Evolutionary conservation across 2,888 invertebrate species (phyloP).

Genomic region (Onthophagus sagittarius): DNA sequence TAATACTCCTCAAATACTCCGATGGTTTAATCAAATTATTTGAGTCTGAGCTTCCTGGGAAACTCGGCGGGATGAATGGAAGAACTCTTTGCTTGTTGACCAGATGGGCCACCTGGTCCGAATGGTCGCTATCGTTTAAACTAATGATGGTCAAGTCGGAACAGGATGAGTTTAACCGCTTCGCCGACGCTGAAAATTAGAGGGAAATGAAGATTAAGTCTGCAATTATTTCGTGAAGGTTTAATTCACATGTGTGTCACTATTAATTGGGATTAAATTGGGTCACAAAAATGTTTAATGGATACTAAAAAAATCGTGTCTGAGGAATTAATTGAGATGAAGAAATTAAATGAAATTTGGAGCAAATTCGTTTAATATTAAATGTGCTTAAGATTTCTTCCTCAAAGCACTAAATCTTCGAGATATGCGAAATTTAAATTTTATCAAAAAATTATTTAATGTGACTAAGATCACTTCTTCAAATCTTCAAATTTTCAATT

Average conservation of each 20-base stretch:
- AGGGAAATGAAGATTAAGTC: not conserved
- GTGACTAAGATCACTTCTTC: no score
- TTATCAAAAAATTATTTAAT: no score
- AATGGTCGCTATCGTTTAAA: constrained; percentile 46
- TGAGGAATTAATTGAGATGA: no score
- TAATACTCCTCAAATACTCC: constrained; percentile 83
- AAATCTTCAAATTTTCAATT: no score
- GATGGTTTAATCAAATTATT: constrained; percentile 88
- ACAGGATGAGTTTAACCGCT: constrained; percentile 48
- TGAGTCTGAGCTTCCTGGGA: constrained; percentile 63
- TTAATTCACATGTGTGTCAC: constrained; percentile 41
- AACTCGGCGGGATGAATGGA: constrained; percentile 89
- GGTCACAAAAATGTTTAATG: not conserved
- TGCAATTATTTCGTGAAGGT: constrained; percentile 34
- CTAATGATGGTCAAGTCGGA: constrained; percentile 51
- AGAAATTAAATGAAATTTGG: no score
- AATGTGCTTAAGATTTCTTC: no score
- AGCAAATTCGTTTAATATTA: no score
- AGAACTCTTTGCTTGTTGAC: constrained; percentile 82
- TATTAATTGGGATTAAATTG: not conserved
- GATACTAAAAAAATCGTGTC: no score
- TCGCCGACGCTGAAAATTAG: constrained; percentile 38
- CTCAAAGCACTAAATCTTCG: no score
- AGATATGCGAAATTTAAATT: no score
- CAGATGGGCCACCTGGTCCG: constrained; percentile 60